Conservation (phyloP, 2,113 vertebrate genomes). For the Microcebus griseorufus region DNA sequence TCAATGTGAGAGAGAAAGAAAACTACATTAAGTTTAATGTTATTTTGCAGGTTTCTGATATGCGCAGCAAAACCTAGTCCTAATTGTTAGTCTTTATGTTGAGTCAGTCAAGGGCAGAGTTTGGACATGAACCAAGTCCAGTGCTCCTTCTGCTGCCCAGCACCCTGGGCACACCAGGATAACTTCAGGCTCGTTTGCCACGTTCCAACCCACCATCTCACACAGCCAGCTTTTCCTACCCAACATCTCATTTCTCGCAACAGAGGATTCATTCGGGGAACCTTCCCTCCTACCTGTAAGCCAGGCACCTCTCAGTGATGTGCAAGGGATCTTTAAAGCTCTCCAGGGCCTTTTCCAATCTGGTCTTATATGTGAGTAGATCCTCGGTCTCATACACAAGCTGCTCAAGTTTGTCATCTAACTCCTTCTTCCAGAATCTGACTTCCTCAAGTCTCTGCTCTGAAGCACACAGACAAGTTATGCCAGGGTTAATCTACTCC, state of each 20-base stretch:
- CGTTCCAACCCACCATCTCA: not conserved
- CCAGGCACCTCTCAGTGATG: conserved; percentile 87
- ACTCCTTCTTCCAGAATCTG: conserved; percentile 92
- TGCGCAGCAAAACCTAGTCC: not conserved
- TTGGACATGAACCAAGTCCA: not conserved
- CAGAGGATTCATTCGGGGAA: not conserved
- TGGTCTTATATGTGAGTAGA: conserved; percentile 83
- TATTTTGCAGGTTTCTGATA: conserved; percentile 5
- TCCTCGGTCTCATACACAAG: conserved; percentile 86
- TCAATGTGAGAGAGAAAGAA: not conserved
- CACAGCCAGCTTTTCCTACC: not conserved
- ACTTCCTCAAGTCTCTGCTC: conserved; percentile 92
- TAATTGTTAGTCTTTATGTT: not conserved
- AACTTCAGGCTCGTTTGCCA: not conserved
- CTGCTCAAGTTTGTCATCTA: conserved; percentile 91
- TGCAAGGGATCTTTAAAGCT: conserved; percentile 86
- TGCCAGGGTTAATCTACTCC: not conserved
- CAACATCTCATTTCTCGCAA: not conserved
- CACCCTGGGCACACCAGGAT: not conserved
- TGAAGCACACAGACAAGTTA: conserved; percentile 71
- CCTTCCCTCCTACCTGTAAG: conserved; percentile 88
- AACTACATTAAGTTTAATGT: not conserved
- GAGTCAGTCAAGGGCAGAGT: not conserved
- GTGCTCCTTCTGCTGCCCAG: not conserved
- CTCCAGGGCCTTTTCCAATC: conserved; percentile 89